These are phyloP conservation scores for Coenobita brevimanus DNA, from an alignment of 1,140 invertebrate genomes.

Conservation along the genomic window DNA sequence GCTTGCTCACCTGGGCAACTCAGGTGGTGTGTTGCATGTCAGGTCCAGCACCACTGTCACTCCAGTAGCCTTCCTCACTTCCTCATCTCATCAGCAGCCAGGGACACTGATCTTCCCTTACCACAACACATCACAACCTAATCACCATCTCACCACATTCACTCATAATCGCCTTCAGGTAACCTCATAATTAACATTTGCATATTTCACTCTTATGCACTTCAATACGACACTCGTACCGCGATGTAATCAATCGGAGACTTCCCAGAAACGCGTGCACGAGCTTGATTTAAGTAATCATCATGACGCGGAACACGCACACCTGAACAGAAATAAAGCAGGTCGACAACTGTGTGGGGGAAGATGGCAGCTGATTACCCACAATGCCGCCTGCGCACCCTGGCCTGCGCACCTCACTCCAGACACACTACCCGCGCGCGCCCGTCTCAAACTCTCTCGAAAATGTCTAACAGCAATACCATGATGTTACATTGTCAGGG, in stretches of 20 bases:
- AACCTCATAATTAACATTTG: constrained; percentile 58
- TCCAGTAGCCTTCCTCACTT: background rate
- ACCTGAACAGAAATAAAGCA: constrained; percentile 48
- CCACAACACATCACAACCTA: constrained; percentile 35
- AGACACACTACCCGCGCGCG: background rate
- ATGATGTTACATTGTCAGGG: too few relatives aligned
- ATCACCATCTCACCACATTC: background rate
- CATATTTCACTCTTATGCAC: constrained; percentile 48
- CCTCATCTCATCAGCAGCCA: background rate
- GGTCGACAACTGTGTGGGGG: constrained; percentile 47
- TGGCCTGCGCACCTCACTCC: constrained; percentile 5
- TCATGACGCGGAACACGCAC: constrained; percentile 40
- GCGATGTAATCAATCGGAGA: background rate
- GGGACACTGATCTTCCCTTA: background rate
- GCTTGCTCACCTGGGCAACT: constrained; percentile 38
- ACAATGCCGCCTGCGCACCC: constrained; percentile 49
- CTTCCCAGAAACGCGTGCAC: constrained; percentile 1
- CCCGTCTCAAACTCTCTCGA: background rate
- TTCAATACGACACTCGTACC: constrained; percentile 18
- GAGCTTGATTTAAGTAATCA: constrained; percentile 30
- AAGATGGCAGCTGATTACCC: constrained; percentile 66
- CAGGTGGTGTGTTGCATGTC: constrained; percentile 51
- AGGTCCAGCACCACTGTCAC: background rate
- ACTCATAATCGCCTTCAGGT: constrained; percentile 56
- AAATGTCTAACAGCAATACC: too few relatives aligned